Percentiles rank a stretch among this genome's conserved stretches.
Evolutionary conservation across 1,140 invertebrate genomes (phyloP).

Genomic region (Drosophila simulans): DNA sequence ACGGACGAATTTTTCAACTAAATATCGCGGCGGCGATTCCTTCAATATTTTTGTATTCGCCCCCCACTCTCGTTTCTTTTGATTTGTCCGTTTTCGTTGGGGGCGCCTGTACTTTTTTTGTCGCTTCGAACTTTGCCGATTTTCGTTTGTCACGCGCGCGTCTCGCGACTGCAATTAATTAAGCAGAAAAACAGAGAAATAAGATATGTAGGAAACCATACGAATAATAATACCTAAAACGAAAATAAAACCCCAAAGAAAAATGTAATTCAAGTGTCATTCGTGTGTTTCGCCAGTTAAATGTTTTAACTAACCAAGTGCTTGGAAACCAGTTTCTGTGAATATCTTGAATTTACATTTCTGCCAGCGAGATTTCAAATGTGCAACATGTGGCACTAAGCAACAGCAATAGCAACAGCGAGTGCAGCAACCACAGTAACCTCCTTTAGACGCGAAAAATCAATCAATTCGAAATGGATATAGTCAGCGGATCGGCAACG

Average conservation of each 20-base stretch:
- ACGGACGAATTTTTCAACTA: constrained; percentile 63
- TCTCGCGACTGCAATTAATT: constrained; percentile 52
- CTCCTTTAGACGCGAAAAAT: constrained; percentile 28
- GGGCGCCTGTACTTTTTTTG: constrained; percentile 74
- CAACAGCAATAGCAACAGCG: constrained; percentile 1
- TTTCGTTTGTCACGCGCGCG: constrained; percentile 63
- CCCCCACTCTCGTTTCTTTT: constrained; percentile 38
- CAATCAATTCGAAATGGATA: constrained; percentile 69
- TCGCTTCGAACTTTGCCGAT: constrained; percentile 35
- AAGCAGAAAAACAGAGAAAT: constrained; percentile 9
- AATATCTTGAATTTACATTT: constrained; percentile 63
- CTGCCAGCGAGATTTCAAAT: constrained; percentile 46
- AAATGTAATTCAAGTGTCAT: constrained; percentile 50
- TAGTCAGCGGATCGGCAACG: constrained; percentile 63
- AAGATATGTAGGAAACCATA: not conserved
- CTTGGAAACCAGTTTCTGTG: constrained; percentile 46
- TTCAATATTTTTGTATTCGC: constrained; percentile 23
- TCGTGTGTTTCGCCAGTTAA: constrained; percentile 22
- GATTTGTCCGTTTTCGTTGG: constrained; percentile 45
- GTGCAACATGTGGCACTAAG: constrained; percentile 58
- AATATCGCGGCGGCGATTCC: constrained; percentile 29
- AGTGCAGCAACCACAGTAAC: constrained; percentile 30
- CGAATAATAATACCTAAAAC: constrained; percentile 10
- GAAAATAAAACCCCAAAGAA: constrained; percentile 10
- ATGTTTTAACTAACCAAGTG: constrained; percentile 46